Evolutionary conservation across 2,797 vertebrate species (phyloP), one percentile per base, ranked within the genome.

Genomic region (Perodicticus potto): DNA sequence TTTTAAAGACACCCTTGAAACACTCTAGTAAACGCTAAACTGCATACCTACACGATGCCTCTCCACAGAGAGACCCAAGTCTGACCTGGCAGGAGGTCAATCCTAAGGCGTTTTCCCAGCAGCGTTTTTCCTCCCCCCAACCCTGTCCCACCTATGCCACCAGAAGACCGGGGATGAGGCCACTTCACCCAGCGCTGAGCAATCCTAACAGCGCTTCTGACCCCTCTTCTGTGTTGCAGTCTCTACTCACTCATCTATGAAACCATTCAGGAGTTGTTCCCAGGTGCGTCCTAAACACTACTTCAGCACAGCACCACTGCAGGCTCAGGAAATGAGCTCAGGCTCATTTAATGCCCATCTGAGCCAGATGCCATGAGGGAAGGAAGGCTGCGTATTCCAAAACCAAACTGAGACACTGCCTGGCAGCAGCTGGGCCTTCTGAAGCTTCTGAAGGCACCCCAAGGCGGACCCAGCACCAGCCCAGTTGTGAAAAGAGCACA

Each of bases 251-350:
- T 19, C 49, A 67, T 34, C 43, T 76, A 16, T 12, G 19, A 78
- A 86, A 63, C 23, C 74, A 53, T 37, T 81, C 63, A 45, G 86
- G 59, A 23, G 37, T 80, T 78, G 73, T 40, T 63, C 87, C 77
- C 84, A 73, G 81, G 55, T n/a, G 55, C 22, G 59, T n/a, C 73
- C 37, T 5, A 25, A 89, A 82, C 59, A 69, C 74, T 40, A 69
- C 74, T 53, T 89, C 59, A 37, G 40, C 7, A 4, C 20, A 45
- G 82, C 40, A 73, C 34, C 37, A 10, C 4, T 8, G 73, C 43
- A 81, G 74, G 69, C 73, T 91, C 89, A 34, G 92, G 93, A 90
- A 97, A 92, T 81, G 91, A 77, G 40, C 40, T 40, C 84, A 85
- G 20, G 20, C 17, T 76, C 85, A 81, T n/a, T 80, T 80, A 74